Base-by-base conservation (phyloP, 2,797 vertebrate genomes). In the Micrastur ruficollis region DNA sequence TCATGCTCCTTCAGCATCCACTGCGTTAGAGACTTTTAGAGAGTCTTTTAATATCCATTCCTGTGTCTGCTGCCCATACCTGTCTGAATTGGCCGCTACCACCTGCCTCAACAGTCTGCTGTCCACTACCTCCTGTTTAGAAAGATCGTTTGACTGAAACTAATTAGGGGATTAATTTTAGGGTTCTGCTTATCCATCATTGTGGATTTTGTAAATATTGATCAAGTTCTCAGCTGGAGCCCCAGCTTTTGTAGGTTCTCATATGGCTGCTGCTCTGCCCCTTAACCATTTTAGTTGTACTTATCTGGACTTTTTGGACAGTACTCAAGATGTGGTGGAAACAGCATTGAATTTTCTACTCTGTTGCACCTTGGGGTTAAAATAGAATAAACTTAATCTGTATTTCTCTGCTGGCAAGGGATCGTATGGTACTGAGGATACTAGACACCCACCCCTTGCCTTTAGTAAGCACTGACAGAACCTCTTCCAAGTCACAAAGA, bases 11-110 rank as follows among this genome's bases (percentile, higher is more conserved):
- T 78, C 61, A 75, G 15, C 29, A 21, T 44, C 27, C 23, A 7
- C 15, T 75, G 9, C 12, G 7, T 65, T 55, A 32, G 18, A 93
- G 23, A 29, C 27, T 73, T 80, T 0, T 1, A 58, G 12, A 50
- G 42, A n/a, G 14, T 29, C 23, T 73, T 86, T 32, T 22, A 29
- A 12, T 36, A 15, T 1, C 47, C 8, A 2, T 56, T 73, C 9
- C 5, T 16, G 20, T 0, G 4, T 25, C 32, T 1, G 1, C 58
- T 55, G 32, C 31, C 56, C 7, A 2, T 40, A 71, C 26, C 8
- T 34, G 27, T 53, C 21, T 47, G 9, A 34, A 65, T 40, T 81
- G 56, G 22, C 47, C 42, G 40, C 61, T 49, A 6, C 42, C 6
- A 5, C 25, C 56, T 86, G 36, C 68, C 34, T 75, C 21, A 14